Base-by-base conservation (phyloP, 2,113 vertebrate species). In the Zosterops lateralis region DNA sequence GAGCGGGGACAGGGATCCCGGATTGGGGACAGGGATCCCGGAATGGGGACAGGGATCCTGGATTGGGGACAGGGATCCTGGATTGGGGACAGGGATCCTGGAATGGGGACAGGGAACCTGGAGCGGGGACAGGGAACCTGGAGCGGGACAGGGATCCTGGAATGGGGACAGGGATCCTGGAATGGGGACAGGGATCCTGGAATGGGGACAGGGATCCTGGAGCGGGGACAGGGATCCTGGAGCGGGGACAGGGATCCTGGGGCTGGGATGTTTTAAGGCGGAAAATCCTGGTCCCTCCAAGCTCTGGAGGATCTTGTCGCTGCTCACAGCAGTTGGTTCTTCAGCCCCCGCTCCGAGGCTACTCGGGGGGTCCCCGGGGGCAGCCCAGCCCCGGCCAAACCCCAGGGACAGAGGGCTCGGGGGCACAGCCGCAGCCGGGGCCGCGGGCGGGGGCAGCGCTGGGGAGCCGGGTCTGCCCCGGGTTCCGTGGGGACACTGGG, bases 321-420 rank as follows among this genome's bases (percentile, higher is more conserved):
- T 40, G 64, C 53, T 60, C 60, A 5, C 29, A 31, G 65, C 34
- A 17, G 26, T 9, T 10, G 36, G 1, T 17, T 9, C 31, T 13
- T 11, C 51, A 48, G 48, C 17, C 40, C 20, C 31, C 1, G 2
- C 5, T 17, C 48, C 5, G 72, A n/a, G 24, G 65, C 34, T 45
- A 48, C 53, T 17, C 1, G 1, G 26, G 29, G 12, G 18, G 6
- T 18, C 19, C 20, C 7, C 2, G 14, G 19, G 58, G 18, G 17
- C 32, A 31, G 28, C 4, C 0, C 1, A 12, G n/a, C 42, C 18
- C 0, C 48, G 7, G 40, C 2, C 6, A 17, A 15, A 24, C 8
- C 7, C 3, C 34, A 4, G 8, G 76, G 38, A 54, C 66, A 10
- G 29, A 75, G n/a, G 16, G 45, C 16, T 11, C 4, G 2, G 44